phyloP scores from a whole-genome alignment of 1,140 invertebrate genomes.

The Drosophila watanabei region DNA sequence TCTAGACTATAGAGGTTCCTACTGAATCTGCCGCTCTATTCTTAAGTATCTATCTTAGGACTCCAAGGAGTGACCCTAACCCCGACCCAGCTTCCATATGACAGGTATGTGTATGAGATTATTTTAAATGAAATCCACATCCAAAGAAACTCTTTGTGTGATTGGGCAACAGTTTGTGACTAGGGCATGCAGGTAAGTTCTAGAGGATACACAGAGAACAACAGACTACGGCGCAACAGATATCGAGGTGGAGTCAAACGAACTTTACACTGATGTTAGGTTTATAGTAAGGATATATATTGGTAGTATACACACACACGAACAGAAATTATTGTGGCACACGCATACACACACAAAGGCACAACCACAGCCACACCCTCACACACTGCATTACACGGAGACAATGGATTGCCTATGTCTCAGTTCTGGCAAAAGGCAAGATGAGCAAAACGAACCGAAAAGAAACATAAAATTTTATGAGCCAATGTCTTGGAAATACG shows the following conservation, averaged over 20 bases:
- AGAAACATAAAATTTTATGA: conserved; percentile 77
- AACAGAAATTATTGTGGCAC: conserved; percentile 41
- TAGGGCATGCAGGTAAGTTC: conserved; percentile 61
- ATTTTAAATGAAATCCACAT: conserved; percentile 15
- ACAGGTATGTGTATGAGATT: conserved; percentile 11
- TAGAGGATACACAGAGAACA: conserved; percentile 53
- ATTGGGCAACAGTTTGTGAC: conserved; percentile 11
- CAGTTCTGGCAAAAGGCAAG: conserved; percentile 42
- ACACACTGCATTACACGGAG: conserved; percentile 26
- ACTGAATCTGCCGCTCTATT: conserved; percentile 33
- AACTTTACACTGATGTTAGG: conserved; percentile 59
- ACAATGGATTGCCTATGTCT: conserved; percentile 54
- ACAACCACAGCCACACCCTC: conserved; percentile 25
- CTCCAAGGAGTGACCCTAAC: conserved; percentile 13
- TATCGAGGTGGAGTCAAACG: conserved; percentile 52
- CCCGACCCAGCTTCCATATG: conserved; percentile 15
- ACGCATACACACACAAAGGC: conserved; percentile 36
- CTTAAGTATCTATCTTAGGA: conserved; percentile 25
- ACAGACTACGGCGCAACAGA: conserved; percentile 67
- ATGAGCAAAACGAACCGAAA: conserved; percentile 48
- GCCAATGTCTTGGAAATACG: conserved; percentile 67
- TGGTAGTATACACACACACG: conserved; percentile 44
- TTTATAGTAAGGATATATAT: conserved; percentile 62
- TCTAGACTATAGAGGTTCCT: conserved; percentile 39
- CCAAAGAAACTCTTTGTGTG: conserved; percentile 18